Percentiles rank a stretch among this genome's conserved stretches.
Conservation (phyloP, 2,888 invertebrate species). For the Lysandra bellargus region DNA sequence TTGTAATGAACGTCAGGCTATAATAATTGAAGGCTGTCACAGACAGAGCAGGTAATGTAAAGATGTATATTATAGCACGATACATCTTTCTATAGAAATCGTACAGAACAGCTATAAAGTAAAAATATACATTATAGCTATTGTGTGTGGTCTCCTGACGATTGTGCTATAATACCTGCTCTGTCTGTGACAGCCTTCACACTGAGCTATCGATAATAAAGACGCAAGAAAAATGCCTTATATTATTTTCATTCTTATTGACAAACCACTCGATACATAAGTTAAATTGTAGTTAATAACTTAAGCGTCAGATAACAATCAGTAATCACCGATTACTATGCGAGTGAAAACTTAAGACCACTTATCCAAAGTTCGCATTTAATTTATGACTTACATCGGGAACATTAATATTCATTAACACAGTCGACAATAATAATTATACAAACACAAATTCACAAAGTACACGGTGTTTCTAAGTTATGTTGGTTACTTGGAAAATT, state of each 20-base stretch:
- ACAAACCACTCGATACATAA: neutral
- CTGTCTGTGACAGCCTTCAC: neutral
- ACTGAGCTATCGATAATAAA: neutral
- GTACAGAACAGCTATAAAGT: too few species aligned
- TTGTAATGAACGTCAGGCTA: neutral
- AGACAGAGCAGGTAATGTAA: too few species aligned
- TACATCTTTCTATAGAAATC: too few species aligned
- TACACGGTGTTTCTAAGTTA: slow-evolving; percentile 45
- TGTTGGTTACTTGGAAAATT: slow-evolving; percentile 38
- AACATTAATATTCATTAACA: slow-evolving; percentile 63
- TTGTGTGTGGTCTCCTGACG: too few species aligned
- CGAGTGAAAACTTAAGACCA: slow-evolving; percentile 17
- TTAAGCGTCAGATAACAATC: slow-evolving; percentile 4
- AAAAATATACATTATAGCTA: too few species aligned
- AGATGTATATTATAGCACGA: too few species aligned
- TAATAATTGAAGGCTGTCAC: too few species aligned
- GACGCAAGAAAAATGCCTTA: neutral
- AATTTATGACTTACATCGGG: slow-evolving; percentile 39
- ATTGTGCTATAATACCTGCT: too few species aligned
- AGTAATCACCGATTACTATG: slow-evolving; percentile 12
- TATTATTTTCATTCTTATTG: neutral
- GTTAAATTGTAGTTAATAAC: neutral
- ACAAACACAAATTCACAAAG: slow-evolving; percentile 52
- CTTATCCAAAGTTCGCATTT: slow-evolving; percentile 30
- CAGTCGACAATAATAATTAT: slow-evolving; percentile 62